Evolutionary conservation across 2,113 vertebrate species (phyloP).

Genomic region (Mobula hypostoma): DNA sequence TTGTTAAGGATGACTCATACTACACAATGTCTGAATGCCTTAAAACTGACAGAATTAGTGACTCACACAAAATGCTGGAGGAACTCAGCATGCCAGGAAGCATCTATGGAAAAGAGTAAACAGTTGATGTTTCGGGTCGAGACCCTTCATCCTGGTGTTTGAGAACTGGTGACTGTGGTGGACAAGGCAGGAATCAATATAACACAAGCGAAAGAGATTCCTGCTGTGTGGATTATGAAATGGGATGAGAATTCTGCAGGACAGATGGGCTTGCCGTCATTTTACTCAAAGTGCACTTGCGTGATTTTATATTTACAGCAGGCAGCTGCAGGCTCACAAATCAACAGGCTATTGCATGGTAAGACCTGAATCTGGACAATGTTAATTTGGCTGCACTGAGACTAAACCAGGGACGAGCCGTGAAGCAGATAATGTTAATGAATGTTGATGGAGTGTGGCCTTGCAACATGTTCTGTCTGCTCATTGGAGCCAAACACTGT

Average conservation of each 20-base stretch:
- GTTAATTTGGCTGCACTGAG: too few species aligned
- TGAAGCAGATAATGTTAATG: background rate
- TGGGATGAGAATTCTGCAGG: background rate
- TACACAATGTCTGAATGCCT: too few species aligned
- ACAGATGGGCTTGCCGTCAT: conserved; percentile 12
- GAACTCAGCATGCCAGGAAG: too few species aligned
- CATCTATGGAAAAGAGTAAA: too few species aligned
- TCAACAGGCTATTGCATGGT: background rate
- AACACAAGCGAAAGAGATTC: background rate
- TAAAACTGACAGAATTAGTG: too few species aligned
- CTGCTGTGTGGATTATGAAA: background rate
- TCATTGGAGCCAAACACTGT: background rate
- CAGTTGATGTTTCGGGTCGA: too few species aligned
- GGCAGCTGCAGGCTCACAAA: background rate
- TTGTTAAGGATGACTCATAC: too few species aligned
- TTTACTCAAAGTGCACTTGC: background rate
- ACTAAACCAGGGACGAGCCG: background rate
- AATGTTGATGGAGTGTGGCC: background rate
- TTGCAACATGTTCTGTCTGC: background rate
- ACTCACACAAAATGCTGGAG: too few species aligned
- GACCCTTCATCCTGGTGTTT: too few species aligned
- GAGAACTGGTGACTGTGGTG: too few species aligned
- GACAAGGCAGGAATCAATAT: too few species aligned
- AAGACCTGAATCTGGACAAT: background rate
- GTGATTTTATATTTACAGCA: background rate